phyloP scores from a whole-genome alignment of 2,888 invertebrate species.

The Drosophila quasianomalipes region DNA sequence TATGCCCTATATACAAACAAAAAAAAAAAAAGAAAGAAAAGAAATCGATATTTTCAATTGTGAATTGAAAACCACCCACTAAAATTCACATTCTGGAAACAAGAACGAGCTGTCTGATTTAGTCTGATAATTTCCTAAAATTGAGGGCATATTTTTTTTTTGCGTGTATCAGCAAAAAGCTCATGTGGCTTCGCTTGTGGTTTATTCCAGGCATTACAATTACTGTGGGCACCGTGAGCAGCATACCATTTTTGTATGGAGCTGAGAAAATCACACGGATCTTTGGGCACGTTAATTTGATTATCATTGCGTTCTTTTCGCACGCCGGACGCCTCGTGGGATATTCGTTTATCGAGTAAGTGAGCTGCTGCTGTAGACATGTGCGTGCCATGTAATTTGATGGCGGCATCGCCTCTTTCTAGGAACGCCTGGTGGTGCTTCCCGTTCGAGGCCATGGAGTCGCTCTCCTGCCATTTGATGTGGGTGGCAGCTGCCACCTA shows the following conservation, averaged over 20 bases:
- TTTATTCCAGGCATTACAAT: slow-evolving; percentile 89
- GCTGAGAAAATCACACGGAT: slow-evolving; percentile 93
- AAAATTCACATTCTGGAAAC: not conserved
- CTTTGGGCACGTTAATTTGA: slow-evolving; percentile 93
- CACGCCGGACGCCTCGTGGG: slow-evolving; percentile 93
- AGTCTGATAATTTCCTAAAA: not conserved
- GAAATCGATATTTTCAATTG: not conserved
- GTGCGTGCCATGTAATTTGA: slow-evolving; percentile 60
- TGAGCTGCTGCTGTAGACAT: slow-evolving; percentile 39
- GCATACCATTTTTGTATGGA: slow-evolving; percentile 93
- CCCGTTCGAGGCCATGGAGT: slow-evolving; percentile 94
- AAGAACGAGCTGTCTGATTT: not conserved
- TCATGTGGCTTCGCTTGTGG: slow-evolving; percentile 1
- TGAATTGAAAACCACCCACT: not conserved
- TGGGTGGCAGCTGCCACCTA: slow-evolving; percentile 96
- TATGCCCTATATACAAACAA: not conserved
- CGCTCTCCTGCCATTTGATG: slow-evolving; percentile 94
- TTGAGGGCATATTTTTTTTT: not conserved
- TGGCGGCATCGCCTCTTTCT: slow-evolving; percentile 38
- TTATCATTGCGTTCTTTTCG: slow-evolving; percentile 93
- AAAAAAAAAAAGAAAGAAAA: not conserved
- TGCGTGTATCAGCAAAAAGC: not conserved
- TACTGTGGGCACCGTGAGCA: slow-evolving; percentile 93
- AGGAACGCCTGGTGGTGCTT: slow-evolving; percentile 96
- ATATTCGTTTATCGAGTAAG: slow-evolving; percentile 94